Percentiles rank a stretch among this genome's conserved stretches.
phyloP scores from a whole-genome alignment of 2,113 vertebrate species.

The Pedionomus torquatus region DNA sequence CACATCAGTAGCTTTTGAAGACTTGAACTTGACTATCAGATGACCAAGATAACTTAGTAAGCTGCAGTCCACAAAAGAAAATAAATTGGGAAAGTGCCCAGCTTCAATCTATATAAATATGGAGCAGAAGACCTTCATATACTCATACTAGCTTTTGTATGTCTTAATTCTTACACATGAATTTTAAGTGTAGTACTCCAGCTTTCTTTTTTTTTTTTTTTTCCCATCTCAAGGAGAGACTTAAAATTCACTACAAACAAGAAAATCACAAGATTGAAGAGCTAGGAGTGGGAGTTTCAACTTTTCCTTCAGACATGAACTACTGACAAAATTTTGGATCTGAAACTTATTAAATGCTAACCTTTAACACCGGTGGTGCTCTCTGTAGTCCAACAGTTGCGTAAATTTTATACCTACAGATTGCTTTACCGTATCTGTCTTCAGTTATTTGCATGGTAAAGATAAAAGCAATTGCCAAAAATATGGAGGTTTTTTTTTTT shows the following conservation, averaged over 20 bases:
- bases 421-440: neutral
- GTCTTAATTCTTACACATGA: neutral
- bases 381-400: neutral
- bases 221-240: neutral
- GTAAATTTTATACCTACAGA: neutral
- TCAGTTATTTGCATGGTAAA: fast-evolving
- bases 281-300: neutral
- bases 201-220: neutral
- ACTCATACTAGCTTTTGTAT: neutral
- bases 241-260: neutral
- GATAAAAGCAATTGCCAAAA: neutral
- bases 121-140: neutral
- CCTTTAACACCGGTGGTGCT: neutral
- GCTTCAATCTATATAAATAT: neutral
- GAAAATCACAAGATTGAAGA: neutral
- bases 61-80: neutral
- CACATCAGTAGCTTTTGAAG: neutral
- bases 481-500: neutral
- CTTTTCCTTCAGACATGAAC: neutral
- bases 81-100: neutral
- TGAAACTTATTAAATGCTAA: neutral
- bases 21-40: neutral
- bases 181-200: neutral
- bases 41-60: neutral
- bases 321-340: neutral